A percentile compares a stretch with the other conserved stretches of the same genome.
phyloP scores from a whole-genome alignment of 2,888 invertebrate genomes.

The Chymomyza caudatula region DNA sequence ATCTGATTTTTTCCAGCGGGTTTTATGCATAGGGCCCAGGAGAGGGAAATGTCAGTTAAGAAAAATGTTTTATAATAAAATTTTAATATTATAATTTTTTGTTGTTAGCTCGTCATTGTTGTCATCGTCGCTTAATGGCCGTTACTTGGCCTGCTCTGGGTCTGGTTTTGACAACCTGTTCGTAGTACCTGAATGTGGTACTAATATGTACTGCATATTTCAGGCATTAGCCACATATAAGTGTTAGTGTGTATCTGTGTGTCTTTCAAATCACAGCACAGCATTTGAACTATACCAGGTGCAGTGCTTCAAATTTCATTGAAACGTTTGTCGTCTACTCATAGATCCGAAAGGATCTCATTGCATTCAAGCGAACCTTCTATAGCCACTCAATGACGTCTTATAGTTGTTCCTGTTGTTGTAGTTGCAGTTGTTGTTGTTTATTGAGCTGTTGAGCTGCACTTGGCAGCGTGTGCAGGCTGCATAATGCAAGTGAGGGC shows the following conservation, averaged over 20 bases:
- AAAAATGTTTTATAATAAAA: conserved; percentile 33
- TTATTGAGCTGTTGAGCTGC: conserved; percentile 7
- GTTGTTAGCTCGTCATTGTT: conserved; percentile 37
- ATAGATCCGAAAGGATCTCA: conserved; percentile 23
- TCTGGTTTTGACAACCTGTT: conserved; percentile 47
- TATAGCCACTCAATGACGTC: conserved; percentile 10
- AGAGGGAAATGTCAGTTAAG: not conserved
- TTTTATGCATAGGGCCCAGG: not conserved
- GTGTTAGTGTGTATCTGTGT: not conserved
- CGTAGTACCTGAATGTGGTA: conserved; percentile 1
- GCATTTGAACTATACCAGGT: conserved; percentile 46
- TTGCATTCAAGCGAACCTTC: conserved; percentile 58
- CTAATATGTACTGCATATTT: conserved; percentile 28
- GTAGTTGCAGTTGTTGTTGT: conserved; percentile 1
- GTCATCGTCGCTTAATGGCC: not conserved
- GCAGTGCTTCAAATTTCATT: conserved; percentile 29
- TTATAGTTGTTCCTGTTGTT: not conserved
- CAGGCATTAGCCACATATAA: not conserved
- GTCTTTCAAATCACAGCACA: conserved; percentile 1
- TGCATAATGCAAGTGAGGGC: conserved; percentile 56
- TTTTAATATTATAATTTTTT: conserved; percentile 52
- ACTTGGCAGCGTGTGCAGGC: conserved; percentile 35
- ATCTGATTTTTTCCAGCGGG: conserved; percentile 47
- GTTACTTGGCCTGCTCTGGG: not conserved
- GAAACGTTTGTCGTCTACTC: conserved; percentile 28